Conservation (phyloP, 2,888 invertebrate species). For the Ophonus ardosiacus region DNA sequence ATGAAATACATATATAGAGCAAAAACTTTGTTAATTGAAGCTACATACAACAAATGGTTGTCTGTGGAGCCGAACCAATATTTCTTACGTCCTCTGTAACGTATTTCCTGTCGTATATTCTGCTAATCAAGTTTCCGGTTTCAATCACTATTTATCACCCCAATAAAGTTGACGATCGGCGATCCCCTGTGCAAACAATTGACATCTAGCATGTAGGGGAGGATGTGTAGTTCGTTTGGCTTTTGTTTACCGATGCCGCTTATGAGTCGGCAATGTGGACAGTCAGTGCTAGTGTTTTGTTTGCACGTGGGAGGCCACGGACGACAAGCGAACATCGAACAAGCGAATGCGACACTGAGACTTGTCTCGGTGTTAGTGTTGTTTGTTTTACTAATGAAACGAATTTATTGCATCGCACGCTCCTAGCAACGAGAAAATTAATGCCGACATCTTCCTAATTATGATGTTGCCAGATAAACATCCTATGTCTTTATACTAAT, state of each 20-base stretch:
- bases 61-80: too few relatives aligned
- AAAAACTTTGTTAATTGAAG: too few relatives aligned
- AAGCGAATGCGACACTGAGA: constrained; percentile 28
- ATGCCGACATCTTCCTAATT: constrained; percentile 34
- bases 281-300: constrained; percentile 23
- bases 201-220: constrained; percentile 3
- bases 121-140: constrained; percentile 2
- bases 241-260: constrained; percentile 33
- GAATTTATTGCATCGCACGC: constrained; percentile 36
- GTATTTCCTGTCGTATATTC: background rate
- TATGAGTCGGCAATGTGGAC: constrained; percentile 21
- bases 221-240: background rate
- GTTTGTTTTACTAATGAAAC: constrained; percentile 50
- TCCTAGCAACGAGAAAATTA: constrained; percentile 8
- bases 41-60: too few relatives aligned
- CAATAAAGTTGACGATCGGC: constrained; percentile 33
- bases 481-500: background rate
- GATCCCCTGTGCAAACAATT: constrained; percentile 12
- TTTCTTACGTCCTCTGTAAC: too few relatives aligned
- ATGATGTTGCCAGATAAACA: constrained; percentile 27
- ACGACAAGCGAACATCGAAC: constrained; percentile 45
- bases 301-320: constrained; percentile 42
- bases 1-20: too few relatives aligned
- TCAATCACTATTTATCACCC: background rate
- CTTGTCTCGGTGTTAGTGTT: background rate